Base-by-base conservation (phyloP, 1,140 invertebrate genomes). In the Onthophagus taurus region DNA sequence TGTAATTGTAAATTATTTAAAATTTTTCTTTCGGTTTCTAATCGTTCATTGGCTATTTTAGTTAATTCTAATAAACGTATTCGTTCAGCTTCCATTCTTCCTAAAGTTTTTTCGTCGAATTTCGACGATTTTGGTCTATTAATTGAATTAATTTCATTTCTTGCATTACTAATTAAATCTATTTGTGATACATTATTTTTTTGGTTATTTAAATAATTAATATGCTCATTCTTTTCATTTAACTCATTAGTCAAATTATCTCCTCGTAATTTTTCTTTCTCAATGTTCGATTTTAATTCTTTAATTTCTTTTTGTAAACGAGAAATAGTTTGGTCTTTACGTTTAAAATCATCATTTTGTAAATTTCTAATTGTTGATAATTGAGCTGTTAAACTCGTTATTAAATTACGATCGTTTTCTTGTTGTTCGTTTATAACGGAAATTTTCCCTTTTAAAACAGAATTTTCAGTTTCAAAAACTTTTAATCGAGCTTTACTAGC, bases 391-490 rank as follows among this genome's bases (percentile, higher is more conserved):
- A 77, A 64, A 36, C 69, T 68, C 31, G 69, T 66, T 29, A 77
- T 72, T 3, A 76, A 51, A n/a, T 41, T 16, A 23, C 38, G 17
- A 20, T 37, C 35, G 35, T 17, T 37, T 13, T 41, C 38, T 26
- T 41, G 21, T 26, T 41, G 38, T 38, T 54, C 31, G 11, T 14
- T 37, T 13, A 48, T 42, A 31, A 46, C 19, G 13, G 23, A n/a
- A 21, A 74, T 64, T 48, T 72, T 73, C 16, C 64, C 12, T 26
- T 42, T 41, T 2, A 70, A 50, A 0, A 49, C 52, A 2, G 55
- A 62, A 2, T 66, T 48, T 43, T 79, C 75, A 34, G 68, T 70
- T 51, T 77, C 74, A 7, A 79, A 57, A 44, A 74, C 72, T 55
- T 67, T 70, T 29, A 71, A 70, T 50, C 75, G 67, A 26, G 74